These are phyloP conservation scores for Caenorhabditis virilis DNA, from an alignment of 2,888 invertebrate genomes.

Conservation along the genomic window DNA sequence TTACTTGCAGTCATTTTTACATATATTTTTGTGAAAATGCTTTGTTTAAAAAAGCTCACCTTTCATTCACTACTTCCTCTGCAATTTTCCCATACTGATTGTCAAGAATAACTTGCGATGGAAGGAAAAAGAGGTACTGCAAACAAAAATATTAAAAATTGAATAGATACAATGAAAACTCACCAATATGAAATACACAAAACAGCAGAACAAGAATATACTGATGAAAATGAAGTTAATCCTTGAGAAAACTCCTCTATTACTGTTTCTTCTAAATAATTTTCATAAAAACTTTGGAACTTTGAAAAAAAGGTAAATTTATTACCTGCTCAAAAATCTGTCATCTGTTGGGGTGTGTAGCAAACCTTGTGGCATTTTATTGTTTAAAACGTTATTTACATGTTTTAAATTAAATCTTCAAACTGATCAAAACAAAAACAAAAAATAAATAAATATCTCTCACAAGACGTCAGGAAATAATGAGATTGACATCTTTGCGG, in stretches of 20 bases:
- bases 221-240: conserved; percentile 13
- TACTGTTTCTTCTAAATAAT: background rate
- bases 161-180: background rate
- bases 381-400: no score
- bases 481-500: no score
- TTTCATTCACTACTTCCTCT: conserved; percentile 18
- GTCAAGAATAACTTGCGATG: conserved; percentile 14
- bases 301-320: background rate
- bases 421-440: no score
- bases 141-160: conserved; percentile 1
- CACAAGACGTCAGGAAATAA: no score
- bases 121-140: conserved; percentile 32
- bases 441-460: no score
- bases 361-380: conserved; percentile 32
- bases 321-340: conserved; percentile 3
- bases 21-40: no score
- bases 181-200: conserved; percentile 19
- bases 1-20: no score
- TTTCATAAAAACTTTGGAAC: background rate
- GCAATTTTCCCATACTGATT: conserved; percentile 28
- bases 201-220: conserved; percentile 11
- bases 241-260: background rate
- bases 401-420: no score
- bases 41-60: no score
- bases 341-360: conserved; percentile 23